Evolutionary conservation across 2,113 vertebrate genomes (phyloP), one percentile per base, ranked within the genome.

Genomic region (Anas platyrhynchos): DNA sequence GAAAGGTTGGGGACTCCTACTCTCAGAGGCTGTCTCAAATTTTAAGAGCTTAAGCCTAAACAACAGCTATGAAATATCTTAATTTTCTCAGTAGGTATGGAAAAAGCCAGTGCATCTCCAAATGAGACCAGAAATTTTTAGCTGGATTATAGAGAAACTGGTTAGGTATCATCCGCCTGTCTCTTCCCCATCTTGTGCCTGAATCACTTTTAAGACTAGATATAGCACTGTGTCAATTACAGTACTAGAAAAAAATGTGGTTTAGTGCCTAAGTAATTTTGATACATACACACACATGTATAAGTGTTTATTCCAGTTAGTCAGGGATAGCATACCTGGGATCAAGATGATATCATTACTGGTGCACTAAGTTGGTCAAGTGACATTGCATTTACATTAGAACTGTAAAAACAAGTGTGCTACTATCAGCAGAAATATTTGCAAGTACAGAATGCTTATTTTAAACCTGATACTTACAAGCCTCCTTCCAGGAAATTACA

Each of bases 401-500:
- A 93, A 23, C 5, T 62, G 7, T 66, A 85, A 48, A 83, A 74
- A 62, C 56, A 68, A 46, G 1, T 61, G 27, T 2, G 48, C 6
- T 41, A 44, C 7, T 76, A 80, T 27, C 48, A 69, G 11, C 20
- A 78, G 26, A 26, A 79, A 13, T 7, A 71, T 32, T 43, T 61
- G 5, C 56, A 84, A 83, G 17, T 17, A 92, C 0, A 38, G 22
- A 18, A 38, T 27, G 46, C 52, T 65, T 85, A 66, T 80, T 90
- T 75, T 27, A 94, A 95, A 94, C 44, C 20, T 36, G 62, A 93
- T 97, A 98, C 99, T 99, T 98, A 99, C 99, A 99, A 97, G 97
- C 99, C 99, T 93, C 99, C 99, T 98, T 99, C 99, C 81, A 99
- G 98, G 97, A 99, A 99, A 96, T 99, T 99, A 97, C 99, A 99